Evolutionary conservation across 2,113 vertebrate genomes (phyloP).

Genomic region (Periophthalmodon schlosseri): DNA sequence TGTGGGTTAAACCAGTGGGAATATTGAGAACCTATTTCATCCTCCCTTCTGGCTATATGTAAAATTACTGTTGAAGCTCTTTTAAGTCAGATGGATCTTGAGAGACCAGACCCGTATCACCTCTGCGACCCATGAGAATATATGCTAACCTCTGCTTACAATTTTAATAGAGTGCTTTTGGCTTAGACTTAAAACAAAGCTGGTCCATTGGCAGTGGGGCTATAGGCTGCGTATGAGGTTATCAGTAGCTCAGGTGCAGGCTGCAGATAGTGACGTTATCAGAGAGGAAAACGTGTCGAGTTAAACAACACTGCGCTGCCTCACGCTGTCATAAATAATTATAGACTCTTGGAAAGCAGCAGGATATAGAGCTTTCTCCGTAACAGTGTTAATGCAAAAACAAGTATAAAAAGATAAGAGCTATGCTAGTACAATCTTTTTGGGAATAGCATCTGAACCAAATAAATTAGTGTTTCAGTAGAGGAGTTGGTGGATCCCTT

Average conservation of each 20-base stretch:
- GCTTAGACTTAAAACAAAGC: constrained; percentile 22
- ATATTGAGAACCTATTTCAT: constrained; percentile 16
- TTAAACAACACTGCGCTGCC: neutral
- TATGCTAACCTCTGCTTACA: constrained; percentile 32
- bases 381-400: constrained; percentile 1
- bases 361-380: neutral
- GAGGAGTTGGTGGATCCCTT: too few species aligned
- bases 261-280: constrained; percentile 3
- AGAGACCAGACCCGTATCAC: constrained; percentile 23
- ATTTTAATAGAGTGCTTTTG: constrained; percentile 47
- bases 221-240: constrained; percentile 3
- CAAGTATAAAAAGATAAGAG: neutral
- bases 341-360: constrained; percentile 12
- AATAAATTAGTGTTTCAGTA: too few species aligned
- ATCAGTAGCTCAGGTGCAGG: constrained; percentile 7
- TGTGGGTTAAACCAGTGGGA: neutral
- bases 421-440: too few species aligned
- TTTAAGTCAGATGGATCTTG: constrained; percentile 11
- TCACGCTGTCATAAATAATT: neutral
- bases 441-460: too few species aligned
- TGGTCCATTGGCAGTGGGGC: neutral
- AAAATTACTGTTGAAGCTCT: constrained; percentile 10
- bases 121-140: constrained; percentile 34
- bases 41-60: constrained; percentile 6
- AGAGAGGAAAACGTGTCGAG: neutral